These are phyloP conservation scores for Drosophila ustulata DNA, from an alignment of 2,888 invertebrate genomes.

Conservation along the genomic window DNA sequence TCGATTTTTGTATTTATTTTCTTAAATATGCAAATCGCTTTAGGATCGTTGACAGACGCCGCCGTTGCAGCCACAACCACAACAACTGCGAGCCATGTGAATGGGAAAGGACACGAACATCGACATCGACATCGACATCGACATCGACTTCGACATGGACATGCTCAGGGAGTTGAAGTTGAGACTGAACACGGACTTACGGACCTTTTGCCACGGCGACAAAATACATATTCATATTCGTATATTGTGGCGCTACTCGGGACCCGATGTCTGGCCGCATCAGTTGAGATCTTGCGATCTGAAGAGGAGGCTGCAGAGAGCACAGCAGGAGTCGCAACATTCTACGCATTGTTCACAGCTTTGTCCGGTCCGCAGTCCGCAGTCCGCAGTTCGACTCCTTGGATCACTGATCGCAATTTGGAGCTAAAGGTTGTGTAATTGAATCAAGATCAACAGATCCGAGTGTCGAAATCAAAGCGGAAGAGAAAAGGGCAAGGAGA, in stretches of 20 bases:
- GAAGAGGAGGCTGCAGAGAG: constrained; percentile 21
- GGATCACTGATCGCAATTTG: constrained; percentile 56
- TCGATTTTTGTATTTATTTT: constrained; percentile 3
- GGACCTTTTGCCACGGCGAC: constrained; percentile 17
- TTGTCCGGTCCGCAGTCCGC: constrained; percentile 22
- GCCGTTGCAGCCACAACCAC: constrained; percentile 56
- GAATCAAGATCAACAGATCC: constrained; percentile 40
- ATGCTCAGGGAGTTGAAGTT: constrained; percentile 8
- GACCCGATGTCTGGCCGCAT: constrained; percentile 54
- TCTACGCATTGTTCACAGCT: constrained; percentile 60
- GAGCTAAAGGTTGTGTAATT: constrained; percentile 65
- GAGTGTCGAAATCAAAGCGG: constrained; percentile 11
- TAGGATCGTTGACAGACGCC: constrained; percentile 76
- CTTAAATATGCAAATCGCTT: constrained; percentile 75
- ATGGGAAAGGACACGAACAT: constrained; percentile 31
- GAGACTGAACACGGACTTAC: neutral
- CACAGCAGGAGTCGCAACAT: constrained; percentile 58
- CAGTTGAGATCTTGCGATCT: constrained; percentile 47
- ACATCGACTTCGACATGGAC: constrained; percentile 1
- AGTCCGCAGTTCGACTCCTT: constrained; percentile 10
- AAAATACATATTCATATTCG: constrained; percentile 51
- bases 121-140: too few species aligned
- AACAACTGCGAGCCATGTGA: constrained; percentile 30
- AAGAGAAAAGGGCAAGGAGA: neutral
- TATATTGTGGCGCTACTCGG: constrained; percentile 65